Evolutionary conservation across 2,888 invertebrate genomes (phyloP).

Genomic region (Creontiades dilutus): DNA sequence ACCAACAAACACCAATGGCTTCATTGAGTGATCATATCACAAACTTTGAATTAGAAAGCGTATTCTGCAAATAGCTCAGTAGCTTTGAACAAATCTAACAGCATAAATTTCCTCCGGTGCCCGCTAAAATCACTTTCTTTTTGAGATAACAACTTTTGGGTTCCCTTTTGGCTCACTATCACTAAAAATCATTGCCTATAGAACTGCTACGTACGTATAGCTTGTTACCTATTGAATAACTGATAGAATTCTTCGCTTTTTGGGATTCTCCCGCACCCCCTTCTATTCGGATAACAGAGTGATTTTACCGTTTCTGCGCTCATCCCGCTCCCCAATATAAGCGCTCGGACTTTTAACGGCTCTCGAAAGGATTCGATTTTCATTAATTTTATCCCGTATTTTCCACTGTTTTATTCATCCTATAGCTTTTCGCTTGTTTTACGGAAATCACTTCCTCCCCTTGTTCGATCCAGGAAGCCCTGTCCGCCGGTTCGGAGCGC

Average conservation of each 20-base stretch:
- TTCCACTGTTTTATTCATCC: constrained; percentile 15
- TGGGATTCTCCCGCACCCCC: not conserved
- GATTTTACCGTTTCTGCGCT: not conserved
- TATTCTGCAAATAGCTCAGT: no score
- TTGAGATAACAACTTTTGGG: no score
- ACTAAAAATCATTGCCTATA: no score
- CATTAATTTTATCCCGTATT: constrained; percentile 15
- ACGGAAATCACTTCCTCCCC: not conserved
- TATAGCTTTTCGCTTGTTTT: not conserved
- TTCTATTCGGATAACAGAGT: not conserved
- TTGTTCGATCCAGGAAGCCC: not conserved
- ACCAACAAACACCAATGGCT: no score
- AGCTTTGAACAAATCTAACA: no score
- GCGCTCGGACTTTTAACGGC: not conserved
- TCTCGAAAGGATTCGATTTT: not conserved
- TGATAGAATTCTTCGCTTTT: not conserved
- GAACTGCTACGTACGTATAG: not conserved
- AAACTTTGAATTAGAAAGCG: no score
- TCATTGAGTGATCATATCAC: no score
- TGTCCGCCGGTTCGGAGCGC: not conserved
- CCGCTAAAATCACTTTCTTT: no score
- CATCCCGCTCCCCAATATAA: not conserved
- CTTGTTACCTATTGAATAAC: not conserved
- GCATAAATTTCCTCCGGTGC: no score
- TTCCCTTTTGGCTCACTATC: no score